These are phyloP conservation scores for Metaphire vulgaris DNA, from an alignment of 1,140 invertebrate genomes.

Conservation along the genomic window DNA sequence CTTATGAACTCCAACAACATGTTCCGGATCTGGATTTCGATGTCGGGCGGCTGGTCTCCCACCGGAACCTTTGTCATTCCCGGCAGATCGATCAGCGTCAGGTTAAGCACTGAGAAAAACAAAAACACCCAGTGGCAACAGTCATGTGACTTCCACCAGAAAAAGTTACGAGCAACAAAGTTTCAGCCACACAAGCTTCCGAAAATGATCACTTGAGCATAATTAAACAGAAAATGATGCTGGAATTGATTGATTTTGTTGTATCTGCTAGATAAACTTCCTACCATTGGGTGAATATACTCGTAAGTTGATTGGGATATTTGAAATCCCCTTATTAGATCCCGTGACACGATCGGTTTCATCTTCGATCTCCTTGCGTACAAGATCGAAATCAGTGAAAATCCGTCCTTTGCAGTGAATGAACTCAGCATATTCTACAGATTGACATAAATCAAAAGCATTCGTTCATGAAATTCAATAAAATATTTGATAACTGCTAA, in stretches of 20 bases:
- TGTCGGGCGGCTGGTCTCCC: constrained; percentile 51
- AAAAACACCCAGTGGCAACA: neutral
- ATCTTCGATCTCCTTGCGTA: constrained; percentile 91
- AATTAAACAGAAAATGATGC: too few relatives aligned
- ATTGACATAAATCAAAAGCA: neutral
- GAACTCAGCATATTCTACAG: constrained; percentile 91
- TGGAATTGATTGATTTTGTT: too few relatives aligned
- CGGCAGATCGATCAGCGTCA: constrained; percentile 53
- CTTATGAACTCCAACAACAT: constrained; percentile 54
- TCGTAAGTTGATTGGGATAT: constrained; percentile 94
- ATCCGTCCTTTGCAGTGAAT: constrained; percentile 96
- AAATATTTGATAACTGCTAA: too few relatives aligned
- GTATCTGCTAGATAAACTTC: too few relatives aligned
- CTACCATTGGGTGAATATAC: constrained; percentile 95
- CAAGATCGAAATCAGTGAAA: constrained; percentile 90
- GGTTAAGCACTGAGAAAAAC: constrained; percentile 63
- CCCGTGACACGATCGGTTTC: constrained; percentile 97
- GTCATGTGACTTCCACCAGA: neutral
- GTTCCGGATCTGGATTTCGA: constrained; percentile 50
- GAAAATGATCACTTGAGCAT: too few relatives aligned
- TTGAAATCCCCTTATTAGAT: constrained; percentile 95
- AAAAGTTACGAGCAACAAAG: too few relatives aligned
- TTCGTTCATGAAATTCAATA: too few relatives aligned
- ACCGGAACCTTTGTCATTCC: constrained; percentile 54
- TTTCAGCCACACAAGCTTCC: too few relatives aligned